Base-by-base conservation (phyloP, 2,888 invertebrate genomes). In the Spatulosminthurus flaviceps region DNA sequence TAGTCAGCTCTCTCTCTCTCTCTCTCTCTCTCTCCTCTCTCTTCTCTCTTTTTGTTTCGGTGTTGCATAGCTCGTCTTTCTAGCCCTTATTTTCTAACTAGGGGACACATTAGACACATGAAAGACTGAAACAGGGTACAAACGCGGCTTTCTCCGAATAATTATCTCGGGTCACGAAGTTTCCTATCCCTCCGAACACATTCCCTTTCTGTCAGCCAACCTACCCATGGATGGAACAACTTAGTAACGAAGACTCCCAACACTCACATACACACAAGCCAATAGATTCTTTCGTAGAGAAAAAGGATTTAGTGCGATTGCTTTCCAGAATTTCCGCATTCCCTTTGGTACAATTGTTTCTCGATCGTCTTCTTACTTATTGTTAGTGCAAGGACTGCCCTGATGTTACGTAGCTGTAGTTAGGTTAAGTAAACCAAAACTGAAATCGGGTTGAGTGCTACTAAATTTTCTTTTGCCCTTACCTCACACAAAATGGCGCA, bases 121-220 rank as follows among this genome's bases (percentile, higher is more conserved):
- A 73, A 60, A 28, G 71, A 19, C 70, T 66, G 78, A 75, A 76
- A 66, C 22, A 79, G 66, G 34, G 60, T 64, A 78, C 67, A 67
- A 78, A 69, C 41, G 21, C 51, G 64, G 78, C 73, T 72, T 72
- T 72, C 71, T 73, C 79, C 79, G 64, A 79, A 79, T 79, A 79
- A 79, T 79, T 79, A 79, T 79, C 79, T 34, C 73, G 79, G 79
- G 79, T 79, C 79, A 79, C 79, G 79, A 79, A 79, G 72, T 79
- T 72, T 79, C 61, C 77, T 70, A 70, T 29, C 67, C 69, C 77
- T 75, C 29, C 22, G n/a, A n/a, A 66, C 64, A 29, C 21, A 76
- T 34, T 74, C 29, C 74, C 22, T 22, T 43, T 74, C 21, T 73
- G 21, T 61, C 1, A 64, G 60, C 26, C 22, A 43, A 72, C 28